Base-by-base conservation (phyloP, 2,113 vertebrate species). In the Cyanoliseus patagonus region DNA sequence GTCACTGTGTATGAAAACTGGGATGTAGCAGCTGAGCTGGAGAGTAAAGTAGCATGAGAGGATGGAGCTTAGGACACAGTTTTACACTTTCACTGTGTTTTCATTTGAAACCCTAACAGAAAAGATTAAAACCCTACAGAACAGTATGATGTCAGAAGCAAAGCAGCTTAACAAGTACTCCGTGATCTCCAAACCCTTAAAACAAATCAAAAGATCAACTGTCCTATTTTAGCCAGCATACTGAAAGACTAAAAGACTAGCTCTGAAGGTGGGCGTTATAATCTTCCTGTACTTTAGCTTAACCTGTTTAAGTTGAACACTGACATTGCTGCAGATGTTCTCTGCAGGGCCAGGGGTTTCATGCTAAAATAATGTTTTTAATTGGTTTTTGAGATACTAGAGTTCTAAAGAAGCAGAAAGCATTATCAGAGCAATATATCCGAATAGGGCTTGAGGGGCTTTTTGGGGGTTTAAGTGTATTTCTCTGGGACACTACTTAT, bases 111-210 rank as follows among this genome's bases (percentile, higher is more conserved):
- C 77, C 28, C 25, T 69, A 90, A 46, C 63, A 80, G 35, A 64
- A 93, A 83, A 88, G 13, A 95, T 83, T 90, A 86, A 90, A 95
- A 69, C 7, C 8, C 9, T 64, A 52, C 22, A 80, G 53, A 93
- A 70, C 33, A 61, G 11, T 75, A 55, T 3, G 1, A 80, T 67
- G 28, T 90, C 51, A 92, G 75, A 68, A 31, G 75, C 63, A 93
- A 95, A 95, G 23, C 53, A 86, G 68, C 80, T 93, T 97, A 86
- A 83, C 18, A 53, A 86, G 51, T 62, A 70, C 68, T 77, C 79
- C 57, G 69, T 4, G 2, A 37, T 31, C 49, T 88, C 57, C 68
- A 69, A 86, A 83, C 41, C 19, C 35, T 81, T 46, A 74, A 86
- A 95, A 61, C 51, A 91, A 92, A 90, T 76, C 44, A 72, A 89